A percentile compares a stretch with the other conserved stretches of the same genome.
Conservation (phyloP, 2,113 vertebrate genomes). For the Actenoides lindsayi region DNA sequence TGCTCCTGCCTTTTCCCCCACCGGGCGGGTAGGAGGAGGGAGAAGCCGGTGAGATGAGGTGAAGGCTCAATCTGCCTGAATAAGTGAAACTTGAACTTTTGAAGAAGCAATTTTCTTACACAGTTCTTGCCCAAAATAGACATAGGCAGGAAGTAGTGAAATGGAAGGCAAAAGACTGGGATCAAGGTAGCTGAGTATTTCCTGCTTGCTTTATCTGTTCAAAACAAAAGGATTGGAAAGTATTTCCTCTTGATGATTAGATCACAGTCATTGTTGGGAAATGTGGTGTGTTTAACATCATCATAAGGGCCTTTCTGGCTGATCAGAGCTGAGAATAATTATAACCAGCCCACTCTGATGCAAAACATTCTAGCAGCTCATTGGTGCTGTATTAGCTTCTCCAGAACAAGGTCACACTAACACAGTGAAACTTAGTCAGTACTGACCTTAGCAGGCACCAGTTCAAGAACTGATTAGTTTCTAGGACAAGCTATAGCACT, state of each 20-base stretch:
- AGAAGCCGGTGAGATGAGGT: neutral
- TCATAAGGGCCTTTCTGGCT: neutral
- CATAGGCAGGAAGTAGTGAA: neutral
- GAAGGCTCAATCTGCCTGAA: neutral
- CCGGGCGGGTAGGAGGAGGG: neutral
- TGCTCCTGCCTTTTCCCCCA: neutral
- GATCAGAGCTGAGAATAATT: neutral
- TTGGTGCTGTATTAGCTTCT: neutral
- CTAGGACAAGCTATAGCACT: neutral
- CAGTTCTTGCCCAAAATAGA: neutral
- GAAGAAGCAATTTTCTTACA: neutral
- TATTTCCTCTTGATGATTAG: slow-evolving; percentile 5
- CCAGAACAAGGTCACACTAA: neutral
- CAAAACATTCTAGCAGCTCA: neutral
- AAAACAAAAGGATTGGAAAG: neutral
- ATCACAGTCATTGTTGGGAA: neutral
- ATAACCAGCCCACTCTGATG: neutral
- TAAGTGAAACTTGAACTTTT: neutral
- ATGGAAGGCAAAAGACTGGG: neutral
- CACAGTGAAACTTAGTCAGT: neutral
- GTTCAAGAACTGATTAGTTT: neutral
- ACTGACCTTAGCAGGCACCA: neutral
- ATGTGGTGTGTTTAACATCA: neutral
- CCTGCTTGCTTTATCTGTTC: neutral
- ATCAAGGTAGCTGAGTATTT: neutral